A percentile compares a stretch with the other conserved stretches of the same genome.
These are phyloP conservation scores for Brassicogethes aeneus DNA, from an alignment of 2,888 invertebrate species.

Conservation along the genomic window DNA sequence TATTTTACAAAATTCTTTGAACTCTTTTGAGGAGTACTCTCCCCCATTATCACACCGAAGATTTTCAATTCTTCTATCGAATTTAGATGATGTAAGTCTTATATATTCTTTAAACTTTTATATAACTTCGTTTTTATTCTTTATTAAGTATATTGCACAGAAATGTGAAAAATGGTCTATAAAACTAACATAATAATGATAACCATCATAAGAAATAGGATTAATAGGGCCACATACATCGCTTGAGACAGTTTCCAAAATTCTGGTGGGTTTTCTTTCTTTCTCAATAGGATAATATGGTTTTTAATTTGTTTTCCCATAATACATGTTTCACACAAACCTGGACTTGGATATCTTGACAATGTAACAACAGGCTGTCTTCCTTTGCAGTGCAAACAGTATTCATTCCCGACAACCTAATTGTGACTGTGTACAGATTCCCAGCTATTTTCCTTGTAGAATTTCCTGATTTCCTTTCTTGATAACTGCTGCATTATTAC, in stretches of 20 bases:
- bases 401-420: not conserved
- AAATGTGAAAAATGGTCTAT: slow-evolving; percentile 21
- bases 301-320: slow-evolving; percentile 11
- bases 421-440: not conserved
- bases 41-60: slow-evolving; percentile 22
- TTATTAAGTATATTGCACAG: slow-evolving; percentile 15
- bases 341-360: slow-evolving; percentile 2
- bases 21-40: slow-evolving; percentile 15
- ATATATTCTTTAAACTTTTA: slow-evolving; percentile 18
- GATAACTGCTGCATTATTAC: slow-evolving; percentile 5
- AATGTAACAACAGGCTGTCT: slow-evolving; percentile 4
- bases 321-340: slow-evolving; percentile 13
- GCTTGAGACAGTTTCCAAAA: slow-evolving; percentile 16
- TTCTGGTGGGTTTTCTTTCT: slow-evolving; percentile 12
- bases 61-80: slow-evolving; percentile 15
- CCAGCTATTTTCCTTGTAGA: not conserved
- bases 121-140: slow-evolving; percentile 19
- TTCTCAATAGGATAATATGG: slow-evolving; percentile 7
- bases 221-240: slow-evolving; percentile 22
- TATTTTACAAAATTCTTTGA: slow-evolving; percentile 3
- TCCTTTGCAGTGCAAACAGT: slow-evolving; percentile 3
- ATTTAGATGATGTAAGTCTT: slow-evolving; percentile 7
- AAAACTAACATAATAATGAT: too few relatives aligned
- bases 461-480: not conserved
- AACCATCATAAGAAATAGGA: slow-evolving; percentile 13